Evolutionary conservation across 2,797 vertebrate genomes (phyloP).

Genomic region (Brachymystax lenok): DNA sequence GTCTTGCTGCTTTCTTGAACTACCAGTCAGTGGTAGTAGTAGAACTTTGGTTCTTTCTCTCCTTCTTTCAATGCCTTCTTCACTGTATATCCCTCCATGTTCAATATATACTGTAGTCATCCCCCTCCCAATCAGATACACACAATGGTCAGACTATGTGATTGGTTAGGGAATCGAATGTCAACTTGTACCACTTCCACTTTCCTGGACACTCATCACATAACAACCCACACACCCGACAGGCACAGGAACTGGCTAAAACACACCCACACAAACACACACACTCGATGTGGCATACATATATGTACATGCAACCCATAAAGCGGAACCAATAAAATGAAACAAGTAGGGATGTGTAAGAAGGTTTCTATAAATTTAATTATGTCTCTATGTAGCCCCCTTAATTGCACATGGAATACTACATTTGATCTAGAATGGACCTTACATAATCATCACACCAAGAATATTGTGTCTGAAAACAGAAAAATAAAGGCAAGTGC

Average conservation of each 20-base stretch:
- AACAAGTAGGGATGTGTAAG: background rate
- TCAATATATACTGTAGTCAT: constrained; percentile 74
- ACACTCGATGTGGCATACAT: constrained; percentile 33
- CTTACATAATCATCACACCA: background rate
- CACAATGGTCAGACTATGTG: constrained; percentile 42
- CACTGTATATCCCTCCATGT: constrained; percentile 46
- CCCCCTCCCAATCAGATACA: constrained; percentile 55
- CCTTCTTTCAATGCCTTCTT: constrained; percentile 41
- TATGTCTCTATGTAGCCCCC: background rate
- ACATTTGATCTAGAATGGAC: background rate
- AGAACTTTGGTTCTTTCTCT: constrained; percentile 12
- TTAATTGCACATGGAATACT: background rate
- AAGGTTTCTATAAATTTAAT: background rate
- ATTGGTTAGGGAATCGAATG: constrained; percentile 77
- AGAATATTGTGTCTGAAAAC: background rate
- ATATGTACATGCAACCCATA: constrained; percentile 22
- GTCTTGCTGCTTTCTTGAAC: constrained; percentile 40
- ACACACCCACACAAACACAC: constrained; percentile 28
- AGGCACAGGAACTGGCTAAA: constrained; percentile 51
- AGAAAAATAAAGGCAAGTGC: too few species aligned
- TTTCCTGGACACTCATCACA: constrained; percentile 59
- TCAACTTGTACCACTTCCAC: constrained; percentile 65
- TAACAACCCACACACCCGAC: constrained; percentile 64
- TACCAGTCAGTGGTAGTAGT: constrained; percentile 12
- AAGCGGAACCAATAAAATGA: background rate